Percentiles rank a stretch among this genome's conserved stretches.
phyloP scores from a whole-genome alignment of 1,140 invertebrate genomes.

The Heliconius hewitsoni region DNA sequence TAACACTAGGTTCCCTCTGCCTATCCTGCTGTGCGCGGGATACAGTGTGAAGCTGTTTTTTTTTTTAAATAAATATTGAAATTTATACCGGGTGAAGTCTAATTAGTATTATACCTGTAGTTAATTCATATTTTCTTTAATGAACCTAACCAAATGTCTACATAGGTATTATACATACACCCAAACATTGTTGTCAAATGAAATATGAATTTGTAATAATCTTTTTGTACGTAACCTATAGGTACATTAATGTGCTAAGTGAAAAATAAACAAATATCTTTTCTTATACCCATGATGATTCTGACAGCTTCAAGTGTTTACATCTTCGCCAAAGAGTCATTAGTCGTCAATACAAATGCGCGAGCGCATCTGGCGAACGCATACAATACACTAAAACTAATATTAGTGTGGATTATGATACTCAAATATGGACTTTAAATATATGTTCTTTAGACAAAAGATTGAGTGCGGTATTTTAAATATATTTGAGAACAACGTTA shows the following conservation, averaged over 20 bases:
- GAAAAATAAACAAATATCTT: constrained; percentile 46
- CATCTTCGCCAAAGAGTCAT: constrained; percentile 73
- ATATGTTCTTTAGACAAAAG: neutral
- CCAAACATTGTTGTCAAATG: too few relatives aligned
- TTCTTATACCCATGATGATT: constrained; percentile 63
- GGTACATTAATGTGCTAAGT: neutral
- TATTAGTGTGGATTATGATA: neutral
- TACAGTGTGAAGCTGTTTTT: too few relatives aligned
- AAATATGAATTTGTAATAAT: neutral
- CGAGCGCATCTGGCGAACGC: constrained; percentile 44
- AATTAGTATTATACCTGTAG: too few relatives aligned
- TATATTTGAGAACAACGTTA: neutral
- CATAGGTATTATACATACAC: too few relatives aligned
- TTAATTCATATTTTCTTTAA: too few relatives aligned
- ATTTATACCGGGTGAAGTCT: too few relatives aligned
- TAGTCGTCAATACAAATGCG: constrained; percentile 63
- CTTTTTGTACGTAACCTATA: neutral
- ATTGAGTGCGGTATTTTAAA: neutral
- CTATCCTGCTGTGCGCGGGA: too few relatives aligned
- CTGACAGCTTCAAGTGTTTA: constrained; percentile 74
- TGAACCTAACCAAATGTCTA: too few relatives aligned
- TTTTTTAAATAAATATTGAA: too few relatives aligned
- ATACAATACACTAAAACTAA: constrained; percentile 39
- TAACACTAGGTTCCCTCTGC: too few relatives aligned
- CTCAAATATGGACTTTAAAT: constrained; percentile 3